Conservation (phyloP, 2,113 vertebrate genomes). For the Tinamus guttatus region DNA sequence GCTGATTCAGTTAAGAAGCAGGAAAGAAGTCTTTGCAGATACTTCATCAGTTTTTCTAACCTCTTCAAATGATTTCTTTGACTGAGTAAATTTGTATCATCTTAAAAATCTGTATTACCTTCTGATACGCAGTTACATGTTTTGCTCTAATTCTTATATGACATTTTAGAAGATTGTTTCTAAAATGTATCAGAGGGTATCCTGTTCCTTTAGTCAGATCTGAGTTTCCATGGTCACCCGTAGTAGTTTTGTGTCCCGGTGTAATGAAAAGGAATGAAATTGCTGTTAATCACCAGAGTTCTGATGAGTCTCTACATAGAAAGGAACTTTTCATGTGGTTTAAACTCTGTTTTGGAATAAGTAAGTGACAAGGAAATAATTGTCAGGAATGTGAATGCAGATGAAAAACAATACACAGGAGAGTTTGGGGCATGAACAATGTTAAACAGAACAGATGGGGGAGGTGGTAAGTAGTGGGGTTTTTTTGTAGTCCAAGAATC, state of each 20-base stretch:
- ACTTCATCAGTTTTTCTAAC: neutral
- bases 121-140: neutral
- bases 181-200: neutral
- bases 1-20: neutral
- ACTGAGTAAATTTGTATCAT: neutral
- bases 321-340: neutral
- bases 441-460: neutral
- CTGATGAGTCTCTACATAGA: neutral
- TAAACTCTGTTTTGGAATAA: neutral
- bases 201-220: neutral
- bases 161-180: neutral
- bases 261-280: neutral
- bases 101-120: neutral
- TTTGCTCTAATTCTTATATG: neutral
- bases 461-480: neutral
- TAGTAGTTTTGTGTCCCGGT: neutral
- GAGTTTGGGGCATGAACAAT: neutral
- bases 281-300: neutral
- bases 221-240: neutral
- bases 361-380: neutral
- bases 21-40: neutral
- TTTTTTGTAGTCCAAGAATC: neutral
- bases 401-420: neutral
- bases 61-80: neutral
- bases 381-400: neutral